Evolutionary conservation across 92 coral and sea anemone genomes (phyloP).

Genomic region (Epizoanthus scotinus): DNA sequence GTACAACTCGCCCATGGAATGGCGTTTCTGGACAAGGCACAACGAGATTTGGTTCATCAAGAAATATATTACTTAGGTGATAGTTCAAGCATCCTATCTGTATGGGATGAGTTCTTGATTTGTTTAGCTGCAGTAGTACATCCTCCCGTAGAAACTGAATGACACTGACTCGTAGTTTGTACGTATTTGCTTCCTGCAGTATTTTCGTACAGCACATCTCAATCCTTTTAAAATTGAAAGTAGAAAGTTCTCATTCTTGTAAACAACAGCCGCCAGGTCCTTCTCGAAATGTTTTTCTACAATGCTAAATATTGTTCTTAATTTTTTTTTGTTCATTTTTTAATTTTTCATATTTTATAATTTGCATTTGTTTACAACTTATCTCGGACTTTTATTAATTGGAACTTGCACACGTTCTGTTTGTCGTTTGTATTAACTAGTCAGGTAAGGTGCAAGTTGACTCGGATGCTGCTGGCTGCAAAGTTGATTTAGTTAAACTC

Average conservation of each 20-base stretch:
- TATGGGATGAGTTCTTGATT: background rate
- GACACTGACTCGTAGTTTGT: background rate
- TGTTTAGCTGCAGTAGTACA: background rate
- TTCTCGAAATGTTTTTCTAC: too few species aligned
- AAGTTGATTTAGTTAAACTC: background rate
- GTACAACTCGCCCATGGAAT: slow-evolving; percentile 52
- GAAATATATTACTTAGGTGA: background rate
- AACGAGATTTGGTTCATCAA: slow-evolving; percentile 59
- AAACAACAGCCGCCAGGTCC: too few species aligned
- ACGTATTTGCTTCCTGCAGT: too few species aligned
- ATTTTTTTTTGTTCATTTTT: too few species aligned
- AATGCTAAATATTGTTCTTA: too few species aligned
- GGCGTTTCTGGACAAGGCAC: slow-evolving; percentile 45
- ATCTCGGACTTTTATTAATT: background rate
- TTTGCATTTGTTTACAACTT: too few species aligned
- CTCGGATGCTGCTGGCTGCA: background rate
- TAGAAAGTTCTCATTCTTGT: too few species aligned
- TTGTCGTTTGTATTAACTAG: background rate
- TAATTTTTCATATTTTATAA: too few species aligned
- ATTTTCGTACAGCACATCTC: too few species aligned
- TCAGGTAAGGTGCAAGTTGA: background rate
- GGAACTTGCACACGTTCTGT: background rate
- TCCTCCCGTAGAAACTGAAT: background rate
- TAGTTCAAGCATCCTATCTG: background rate
- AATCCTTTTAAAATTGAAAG: too few species aligned